Evolutionary conservation across 2,888 invertebrate genomes (phyloP), one percentile per base, ranked within the genome.

Genomic region (Mythimna pallens): DNA sequence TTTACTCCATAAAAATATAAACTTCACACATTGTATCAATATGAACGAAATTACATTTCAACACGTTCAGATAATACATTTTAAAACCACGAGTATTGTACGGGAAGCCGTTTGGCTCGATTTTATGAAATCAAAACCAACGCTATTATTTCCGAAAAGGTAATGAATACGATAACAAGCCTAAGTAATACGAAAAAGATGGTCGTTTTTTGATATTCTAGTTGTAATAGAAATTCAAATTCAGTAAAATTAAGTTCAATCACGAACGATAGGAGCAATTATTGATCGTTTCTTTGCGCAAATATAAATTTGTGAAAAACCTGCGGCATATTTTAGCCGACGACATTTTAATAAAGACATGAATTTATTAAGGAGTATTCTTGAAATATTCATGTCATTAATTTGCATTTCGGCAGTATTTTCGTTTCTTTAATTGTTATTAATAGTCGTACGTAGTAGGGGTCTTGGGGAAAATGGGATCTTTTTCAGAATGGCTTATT

Each of bases 401-500:
- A 86, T 89, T 87, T 83, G 82, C 80, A 81, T 85, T 85, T 80
- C 72, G 67, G 57, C 73, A 73, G 79, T 73, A 67, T 81, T 84
- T 81, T 82, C 78, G 65, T 79, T 83, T 84, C 70, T 85, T 78
- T 89, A 89, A 90, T 89, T 89, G 83, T 87, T 88, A 89, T 87
- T 86, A 89, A 88, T 89, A 87, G 86, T 81, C 83, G 84, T 85
- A 85, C 90, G 83, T 93, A 87, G 93, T 93, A 93, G 92, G 92
- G 93, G 93, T 88, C 88, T 88, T 83, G 84, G 88, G 88, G 89
- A 88, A 92, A 92, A 91, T 90, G 92, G 91, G 91, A 91, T 93
- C 93, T 94, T 93, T 94, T 93, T 92, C 93, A 90, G 91, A 92
- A 92, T 91, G 91, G 92, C 92, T 93, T 94, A 94, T 94, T 93